These are phyloP conservation scores for Psilopogon haemacephalus DNA, from an alignment of 2,113 vertebrate genomes.

Conservation along the genomic window DNA sequence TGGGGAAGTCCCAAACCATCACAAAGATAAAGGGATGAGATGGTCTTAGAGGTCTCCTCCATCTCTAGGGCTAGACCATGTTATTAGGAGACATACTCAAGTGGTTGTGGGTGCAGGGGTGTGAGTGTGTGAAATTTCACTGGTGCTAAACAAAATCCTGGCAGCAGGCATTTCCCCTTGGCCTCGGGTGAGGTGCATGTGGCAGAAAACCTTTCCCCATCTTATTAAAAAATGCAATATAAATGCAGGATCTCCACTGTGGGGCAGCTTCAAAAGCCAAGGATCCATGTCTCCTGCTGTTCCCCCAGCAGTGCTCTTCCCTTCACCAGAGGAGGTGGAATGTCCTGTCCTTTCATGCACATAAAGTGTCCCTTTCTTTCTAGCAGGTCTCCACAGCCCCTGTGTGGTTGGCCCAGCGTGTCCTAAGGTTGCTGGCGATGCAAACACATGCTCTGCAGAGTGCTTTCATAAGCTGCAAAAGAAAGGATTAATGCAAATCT, in stretches of 20 bases:
- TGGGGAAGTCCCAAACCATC: too few species aligned
- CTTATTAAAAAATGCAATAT: background rate
- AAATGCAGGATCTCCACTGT: background rate
- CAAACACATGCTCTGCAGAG: background rate
- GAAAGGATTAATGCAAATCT: background rate
- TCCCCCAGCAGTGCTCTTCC: background rate
- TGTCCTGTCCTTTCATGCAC: background rate
- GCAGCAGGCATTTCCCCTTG: background rate
- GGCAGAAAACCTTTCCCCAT: background rate
- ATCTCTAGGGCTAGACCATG: background rate
- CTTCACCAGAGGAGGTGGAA: rapidly evolving
- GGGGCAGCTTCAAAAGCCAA: background rate
- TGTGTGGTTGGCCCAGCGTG: background rate
- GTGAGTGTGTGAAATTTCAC: background rate
- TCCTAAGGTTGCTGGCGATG: background rate
- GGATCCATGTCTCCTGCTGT: background rate
- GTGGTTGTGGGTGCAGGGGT: background rate
- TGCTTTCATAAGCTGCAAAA: background rate
- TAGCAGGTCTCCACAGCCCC: background rate
- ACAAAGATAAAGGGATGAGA: background rate
- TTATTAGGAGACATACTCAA: background rate
- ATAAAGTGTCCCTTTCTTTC: background rate
- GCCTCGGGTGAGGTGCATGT: background rate
- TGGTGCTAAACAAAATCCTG: background rate
- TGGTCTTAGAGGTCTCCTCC: background rate